Percentiles rank a stretch among this genome's conserved stretches.
Evolutionary conservation across 2,888 invertebrate genomes (phyloP).

Genomic region (Trissolcus japonicus): DNA sequence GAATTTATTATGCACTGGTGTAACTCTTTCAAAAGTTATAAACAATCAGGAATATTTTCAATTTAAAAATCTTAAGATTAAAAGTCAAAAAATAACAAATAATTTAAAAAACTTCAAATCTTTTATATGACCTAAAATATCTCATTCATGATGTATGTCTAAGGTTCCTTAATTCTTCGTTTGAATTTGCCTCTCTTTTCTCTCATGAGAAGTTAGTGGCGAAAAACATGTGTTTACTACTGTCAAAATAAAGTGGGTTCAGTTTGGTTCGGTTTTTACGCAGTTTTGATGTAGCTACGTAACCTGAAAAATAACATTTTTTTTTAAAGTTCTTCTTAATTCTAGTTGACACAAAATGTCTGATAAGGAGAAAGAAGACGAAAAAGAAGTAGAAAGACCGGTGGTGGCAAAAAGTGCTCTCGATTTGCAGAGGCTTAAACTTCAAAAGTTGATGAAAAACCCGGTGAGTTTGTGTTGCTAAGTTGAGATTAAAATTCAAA

Average conservation of each 20-base stretch:
- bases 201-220: not conserved
- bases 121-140: no score
- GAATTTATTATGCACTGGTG: no score
- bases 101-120: no score
- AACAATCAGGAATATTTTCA: no score
- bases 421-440: conserved; percentile 92
- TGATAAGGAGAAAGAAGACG: conserved; percentile 61
- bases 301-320: conserved; percentile 9
- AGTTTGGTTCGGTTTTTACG: no score
- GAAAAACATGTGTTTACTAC: no score
- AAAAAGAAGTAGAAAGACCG: conserved; percentile 79
- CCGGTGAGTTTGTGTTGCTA: conserved; percentile 80
- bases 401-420: conserved; percentile 86
- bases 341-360: conserved; percentile 57
- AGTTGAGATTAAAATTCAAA: not conserved
- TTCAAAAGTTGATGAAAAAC: conserved; percentile 96
- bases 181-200: not conserved
- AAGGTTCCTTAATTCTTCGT: no score
- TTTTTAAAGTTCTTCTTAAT: not conserved
- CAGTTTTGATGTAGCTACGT: not conserved
- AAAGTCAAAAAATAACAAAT: no score
- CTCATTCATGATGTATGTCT: no score
- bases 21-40: no score
- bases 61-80: no score
- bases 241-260: not conserved